These are phyloP conservation scores for Drosophila sordidapex DNA, from an alignment of 2,888 invertebrate genomes.

Conservation along the genomic window DNA sequence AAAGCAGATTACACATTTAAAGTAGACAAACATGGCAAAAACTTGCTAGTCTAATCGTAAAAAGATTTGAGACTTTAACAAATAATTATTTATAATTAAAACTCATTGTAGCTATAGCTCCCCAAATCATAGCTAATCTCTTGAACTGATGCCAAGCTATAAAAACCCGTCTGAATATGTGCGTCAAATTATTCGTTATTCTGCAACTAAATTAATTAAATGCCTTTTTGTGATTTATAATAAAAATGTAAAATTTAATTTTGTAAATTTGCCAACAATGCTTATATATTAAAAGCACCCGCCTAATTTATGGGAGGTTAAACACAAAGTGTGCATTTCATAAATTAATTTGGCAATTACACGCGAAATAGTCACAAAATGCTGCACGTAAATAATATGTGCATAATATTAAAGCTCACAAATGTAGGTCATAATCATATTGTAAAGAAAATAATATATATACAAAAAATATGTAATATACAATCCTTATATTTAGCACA, in stretches of 20 bases:
- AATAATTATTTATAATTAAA: neutral
- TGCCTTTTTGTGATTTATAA: neutral
- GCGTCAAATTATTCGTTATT: neutral
- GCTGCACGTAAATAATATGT: neutral
- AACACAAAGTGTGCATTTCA: neutral
- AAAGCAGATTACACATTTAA: neutral
- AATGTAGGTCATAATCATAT: neutral
- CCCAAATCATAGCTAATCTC: neutral
- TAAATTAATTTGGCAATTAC: neutral
- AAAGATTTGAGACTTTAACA: neutral
- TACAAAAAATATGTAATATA: neutral
- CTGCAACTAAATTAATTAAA: neutral
- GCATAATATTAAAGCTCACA: neutral
- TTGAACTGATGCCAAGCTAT: neutral
- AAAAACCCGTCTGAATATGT: neutral
- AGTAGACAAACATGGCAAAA: neutral
- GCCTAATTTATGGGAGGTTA: neutral
- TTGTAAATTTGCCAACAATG: neutral
- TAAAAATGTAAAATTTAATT: too few species aligned
- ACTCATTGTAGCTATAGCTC: neutral
- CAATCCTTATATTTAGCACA: neutral
- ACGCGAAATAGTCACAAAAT: neutral
- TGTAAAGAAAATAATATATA: neutral
- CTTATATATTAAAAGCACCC: neutral
- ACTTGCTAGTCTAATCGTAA: neutral